Evolutionary conservation across 1,140 invertebrate species (phyloP).

Genomic region (Zaprionus davidi): DNA sequence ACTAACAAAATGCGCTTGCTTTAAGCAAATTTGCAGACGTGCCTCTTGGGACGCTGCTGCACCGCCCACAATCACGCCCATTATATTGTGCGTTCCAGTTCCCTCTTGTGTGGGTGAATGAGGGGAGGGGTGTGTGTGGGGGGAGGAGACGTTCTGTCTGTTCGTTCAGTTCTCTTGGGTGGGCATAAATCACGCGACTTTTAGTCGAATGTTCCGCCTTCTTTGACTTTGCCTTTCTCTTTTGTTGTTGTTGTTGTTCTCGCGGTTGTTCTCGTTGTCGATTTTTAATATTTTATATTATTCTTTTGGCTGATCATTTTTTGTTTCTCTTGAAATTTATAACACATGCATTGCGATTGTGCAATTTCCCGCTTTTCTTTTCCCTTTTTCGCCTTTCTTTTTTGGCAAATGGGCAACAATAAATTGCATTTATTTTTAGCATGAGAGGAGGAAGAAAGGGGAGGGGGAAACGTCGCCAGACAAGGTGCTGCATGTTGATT

Average conservation of each 20-base stretch:
- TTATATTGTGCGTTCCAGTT: conserved; percentile 21
- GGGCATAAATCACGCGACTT: conserved; percentile 55
- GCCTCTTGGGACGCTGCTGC: conserved; percentile 23
- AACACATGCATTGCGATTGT: conserved; percentile 57
- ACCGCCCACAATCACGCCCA: conserved; percentile 25
- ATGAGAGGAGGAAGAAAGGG: neutral
- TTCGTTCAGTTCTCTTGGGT: conserved; percentile 9
- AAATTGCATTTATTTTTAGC: conserved; percentile 48
- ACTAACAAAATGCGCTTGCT: conserved; percentile 11
- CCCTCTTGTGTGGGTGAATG: neutral
- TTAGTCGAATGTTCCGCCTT: conserved; percentile 50
- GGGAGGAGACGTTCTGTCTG: conserved; percentile 12
- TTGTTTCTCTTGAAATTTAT: conserved; percentile 44
- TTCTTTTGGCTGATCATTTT: conserved; percentile 17
- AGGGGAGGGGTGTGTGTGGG: neutral
- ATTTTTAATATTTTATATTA: conserved; percentile 42
- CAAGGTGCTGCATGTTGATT: conserved; percentile 22
- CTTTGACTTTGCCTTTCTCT: conserved; percentile 44
- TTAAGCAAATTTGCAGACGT: conserved; percentile 28
- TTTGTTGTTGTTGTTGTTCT: conserved; percentile 35
- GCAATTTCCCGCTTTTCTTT: conserved; percentile 44
- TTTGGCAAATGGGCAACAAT: conserved; percentile 49
- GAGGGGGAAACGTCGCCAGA: neutral
- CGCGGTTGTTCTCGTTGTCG: conserved; percentile 15
- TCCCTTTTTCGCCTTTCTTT: conserved; percentile 22